phyloP scores from a whole-genome alignment of 2,888 invertebrate genomes.

The Xanthorhoe designata region DNA sequence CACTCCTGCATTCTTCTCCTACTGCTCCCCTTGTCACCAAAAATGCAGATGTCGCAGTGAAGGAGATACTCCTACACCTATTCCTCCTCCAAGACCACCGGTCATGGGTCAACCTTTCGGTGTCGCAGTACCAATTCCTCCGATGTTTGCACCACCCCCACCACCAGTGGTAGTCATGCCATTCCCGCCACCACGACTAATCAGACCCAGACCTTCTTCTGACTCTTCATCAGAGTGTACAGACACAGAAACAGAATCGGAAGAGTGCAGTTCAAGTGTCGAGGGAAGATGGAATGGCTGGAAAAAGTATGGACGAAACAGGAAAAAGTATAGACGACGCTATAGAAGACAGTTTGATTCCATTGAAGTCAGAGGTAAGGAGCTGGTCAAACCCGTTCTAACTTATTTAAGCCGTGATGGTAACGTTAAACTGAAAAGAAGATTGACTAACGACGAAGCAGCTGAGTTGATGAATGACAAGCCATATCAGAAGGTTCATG shows the following conservation, averaged over 20 bases:
- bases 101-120: constrained; percentile 15
- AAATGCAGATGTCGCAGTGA: constrained; percentile 64
- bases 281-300: constrained; percentile 8
- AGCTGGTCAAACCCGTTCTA: constrained; percentile 50
- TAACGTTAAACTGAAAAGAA: constrained; percentile 59
- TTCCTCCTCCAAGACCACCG: constrained; percentile 45
- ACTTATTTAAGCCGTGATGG: constrained; percentile 51
- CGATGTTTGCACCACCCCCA: constrained; percentile 21
- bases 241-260: constrained; percentile 25
- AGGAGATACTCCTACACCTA: constrained; percentile 53
- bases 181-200: constrained; percentile 15
- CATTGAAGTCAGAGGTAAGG: constrained; percentile 34
- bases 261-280: constrained; percentile 11
- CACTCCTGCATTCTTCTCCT: constrained; percentile 73
- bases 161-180: constrained; percentile 25
- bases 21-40: constrained; percentile 71
- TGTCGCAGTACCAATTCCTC: constrained; percentile 17
- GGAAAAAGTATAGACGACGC: constrained; percentile 17
- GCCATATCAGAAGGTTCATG: constrained; percentile 42
- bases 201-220: neutral
- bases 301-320: constrained; percentile 16
- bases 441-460: constrained; percentile 61
- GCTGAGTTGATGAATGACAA: constrained; percentile 46
- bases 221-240: constrained; percentile 10
- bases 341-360: constrained; percentile 21